Evolutionary conservation across 2,888 invertebrate genomes (phyloP).

Genomic region (Argynnis bischoffii): DNA sequence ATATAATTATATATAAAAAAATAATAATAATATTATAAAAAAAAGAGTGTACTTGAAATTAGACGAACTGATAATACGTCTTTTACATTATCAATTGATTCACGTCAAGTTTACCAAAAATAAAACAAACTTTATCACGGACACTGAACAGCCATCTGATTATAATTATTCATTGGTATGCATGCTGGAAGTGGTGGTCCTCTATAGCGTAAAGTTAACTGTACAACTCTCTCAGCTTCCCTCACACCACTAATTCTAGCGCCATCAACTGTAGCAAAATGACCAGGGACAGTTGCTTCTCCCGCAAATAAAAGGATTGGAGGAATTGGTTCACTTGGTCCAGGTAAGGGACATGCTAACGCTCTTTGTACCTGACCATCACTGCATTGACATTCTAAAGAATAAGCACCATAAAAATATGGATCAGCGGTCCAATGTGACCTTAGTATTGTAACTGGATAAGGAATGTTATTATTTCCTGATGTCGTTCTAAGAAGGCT

Average conservation of each 20-base stretch:
- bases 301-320: constrained; percentile 91
- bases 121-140: not conserved
- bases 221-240: constrained; percentile 88
- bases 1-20: too few relatives aligned
- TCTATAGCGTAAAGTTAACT: constrained; percentile 80
- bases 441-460: constrained; percentile 84
- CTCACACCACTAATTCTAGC: constrained; percentile 89
- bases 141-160: constrained; percentile 16
- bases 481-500: constrained; percentile 84
- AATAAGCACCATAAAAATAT: constrained; percentile 87
- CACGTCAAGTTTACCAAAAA: not conserved
- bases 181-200: constrained; percentile 64
- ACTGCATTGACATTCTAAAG: constrained; percentile 73
- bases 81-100: too few relatives aligned
- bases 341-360: constrained; percentile 85
- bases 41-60: too few relatives aligned
- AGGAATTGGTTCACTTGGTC: constrained; percentile 82
- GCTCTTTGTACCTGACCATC: constrained; percentile 68
- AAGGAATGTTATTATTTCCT: constrained; percentile 84
- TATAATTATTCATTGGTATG: constrained; percentile 1
- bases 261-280: constrained; percentile 89
- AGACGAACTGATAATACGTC: too few relatives aligned
- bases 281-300: constrained; percentile 89
- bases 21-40: too few relatives aligned
- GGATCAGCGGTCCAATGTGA: constrained; percentile 89